phyloP scores from a whole-genome alignment of 2,888 invertebrate genomes.

The Sepioteuthis lessoniana region DNA sequence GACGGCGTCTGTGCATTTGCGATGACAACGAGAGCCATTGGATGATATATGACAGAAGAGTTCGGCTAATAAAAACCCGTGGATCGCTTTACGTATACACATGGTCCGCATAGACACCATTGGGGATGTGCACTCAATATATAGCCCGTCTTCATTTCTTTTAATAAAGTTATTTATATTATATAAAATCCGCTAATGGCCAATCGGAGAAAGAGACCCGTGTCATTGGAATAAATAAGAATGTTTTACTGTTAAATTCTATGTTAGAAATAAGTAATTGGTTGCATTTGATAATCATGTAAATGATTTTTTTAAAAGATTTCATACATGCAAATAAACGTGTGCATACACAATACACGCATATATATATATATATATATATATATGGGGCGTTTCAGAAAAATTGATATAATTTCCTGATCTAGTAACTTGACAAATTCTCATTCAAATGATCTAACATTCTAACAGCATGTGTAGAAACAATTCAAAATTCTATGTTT shows the following conservation, averaged over 20 bases:
- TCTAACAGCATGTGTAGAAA: no score
- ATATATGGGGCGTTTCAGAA: no score
- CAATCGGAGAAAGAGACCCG: not conserved
- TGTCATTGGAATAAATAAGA: not conserved
- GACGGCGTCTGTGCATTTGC: constrained; percentile 13
- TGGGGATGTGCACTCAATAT: not conserved
- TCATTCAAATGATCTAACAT: no score
- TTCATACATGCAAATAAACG: not conserved
- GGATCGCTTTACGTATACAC: not conserved
- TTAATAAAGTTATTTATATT: not conserved
- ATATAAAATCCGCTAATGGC: not conserved
- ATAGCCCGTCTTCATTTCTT: not conserved
- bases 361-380: no score
- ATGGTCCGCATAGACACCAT: not conserved
- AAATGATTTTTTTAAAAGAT: not conserved
- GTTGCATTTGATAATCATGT: not conserved
- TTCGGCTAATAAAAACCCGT: not conserved
- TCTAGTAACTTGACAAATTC: no score
- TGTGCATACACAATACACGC: no score
- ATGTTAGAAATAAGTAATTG: not conserved
- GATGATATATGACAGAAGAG: constrained; percentile 23
- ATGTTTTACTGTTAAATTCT: not conserved
- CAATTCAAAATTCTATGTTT: no score
- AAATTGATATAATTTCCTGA: no score
- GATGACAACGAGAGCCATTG: constrained; percentile 4